Base-by-base conservation (phyloP, 2,113 vertebrate genomes). In the Pseudorectes ferrugineus region DNA sequence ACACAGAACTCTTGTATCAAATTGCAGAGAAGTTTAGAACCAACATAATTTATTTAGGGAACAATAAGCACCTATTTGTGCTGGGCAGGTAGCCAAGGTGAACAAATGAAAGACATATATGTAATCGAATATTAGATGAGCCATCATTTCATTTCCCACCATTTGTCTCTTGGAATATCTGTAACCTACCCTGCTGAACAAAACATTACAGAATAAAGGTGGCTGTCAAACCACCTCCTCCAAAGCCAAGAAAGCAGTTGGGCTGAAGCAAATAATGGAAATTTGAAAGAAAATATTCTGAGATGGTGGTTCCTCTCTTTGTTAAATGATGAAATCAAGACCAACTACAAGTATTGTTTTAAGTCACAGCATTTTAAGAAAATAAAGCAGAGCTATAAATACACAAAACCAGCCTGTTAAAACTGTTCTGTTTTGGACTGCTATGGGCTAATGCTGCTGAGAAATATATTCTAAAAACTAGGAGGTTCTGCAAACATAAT, bases 31-130 rank as follows among this genome's bases (percentile, higher is more conserved):
- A 91, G 51, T 75, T 92, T 81, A 88, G 71, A 81, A 87, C 26
- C 52, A 82, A 46, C 4, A 7, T 94, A 91, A 97, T 95, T 96
- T 95, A 94, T 96, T 96, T 93, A 95, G 66, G 80, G 59, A 90
- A 96, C 68, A 94, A 86, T 86, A 89, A 89, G 51, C 66, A 92
- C 79, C 68, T 93, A 61, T 95, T 94, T 93, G 46, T 83, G 57
- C 89, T 91, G 71, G 89, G 85, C 87, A 79, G 38, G 54, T 78
- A 36, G 83, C 92, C 89, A 92, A 86, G 76, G 74, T 90, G 93
- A 96, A 76, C 11, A 92, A 92, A 86, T 81, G 72, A 96, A 91
- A 96, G 88, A 93, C 18, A 4, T 67, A 87, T 35, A 95, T 62
- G 59, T 91, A 95, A 97, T 18, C 17, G 18, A 95, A 94, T 97